Percentiles rank a stretch among this genome's conserved stretches.
phyloP scores from a whole-genome alignment of 2,888 invertebrate genomes.

The Ethmia dodecea region DNA sequence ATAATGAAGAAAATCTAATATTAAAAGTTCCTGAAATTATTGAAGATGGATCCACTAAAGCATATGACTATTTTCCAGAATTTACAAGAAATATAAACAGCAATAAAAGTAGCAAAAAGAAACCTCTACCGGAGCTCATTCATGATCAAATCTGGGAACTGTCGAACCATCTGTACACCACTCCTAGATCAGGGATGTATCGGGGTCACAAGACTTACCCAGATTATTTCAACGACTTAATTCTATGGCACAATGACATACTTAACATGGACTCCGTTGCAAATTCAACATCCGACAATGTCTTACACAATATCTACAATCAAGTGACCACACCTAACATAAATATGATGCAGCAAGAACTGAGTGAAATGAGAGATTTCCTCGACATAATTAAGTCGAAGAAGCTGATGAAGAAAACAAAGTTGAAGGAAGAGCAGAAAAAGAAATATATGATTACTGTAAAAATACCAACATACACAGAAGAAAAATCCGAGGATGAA shows the following conservation, averaged over 20 bases:
- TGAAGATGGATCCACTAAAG: no score
- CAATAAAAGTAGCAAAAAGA: no score
- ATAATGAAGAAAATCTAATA: no score
- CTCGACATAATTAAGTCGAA: conserved; percentile 5
- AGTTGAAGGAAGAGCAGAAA: neutral
- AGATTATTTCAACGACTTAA: conserved; percentile 39
- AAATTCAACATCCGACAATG: conserved; percentile 14
- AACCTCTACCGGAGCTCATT: no score
- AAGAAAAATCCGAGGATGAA: neutral
- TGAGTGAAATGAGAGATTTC: conserved; percentile 10
- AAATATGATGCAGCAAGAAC: conserved; percentile 21
- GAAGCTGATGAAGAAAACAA: conserved; percentile 13
- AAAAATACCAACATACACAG: neutral
- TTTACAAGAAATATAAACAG: no score
- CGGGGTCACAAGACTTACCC: conserved; percentile 15
- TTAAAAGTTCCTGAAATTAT: no score
- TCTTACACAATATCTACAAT: conserved; percentile 19
- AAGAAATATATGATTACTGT: neutral
- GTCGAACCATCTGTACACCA: no score
- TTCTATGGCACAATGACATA: conserved; percentile 42
- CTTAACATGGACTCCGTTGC: conserved; percentile 27
- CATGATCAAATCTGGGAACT: no score
- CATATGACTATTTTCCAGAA: no score
- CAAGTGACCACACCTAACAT: conserved; percentile 21
- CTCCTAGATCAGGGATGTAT: no score